Evolutionary conservation across 2,797 vertebrate genomes (phyloP), one percentile per base, ranked within the genome.

Genomic region (Pantherophis vulpinus): DNA sequence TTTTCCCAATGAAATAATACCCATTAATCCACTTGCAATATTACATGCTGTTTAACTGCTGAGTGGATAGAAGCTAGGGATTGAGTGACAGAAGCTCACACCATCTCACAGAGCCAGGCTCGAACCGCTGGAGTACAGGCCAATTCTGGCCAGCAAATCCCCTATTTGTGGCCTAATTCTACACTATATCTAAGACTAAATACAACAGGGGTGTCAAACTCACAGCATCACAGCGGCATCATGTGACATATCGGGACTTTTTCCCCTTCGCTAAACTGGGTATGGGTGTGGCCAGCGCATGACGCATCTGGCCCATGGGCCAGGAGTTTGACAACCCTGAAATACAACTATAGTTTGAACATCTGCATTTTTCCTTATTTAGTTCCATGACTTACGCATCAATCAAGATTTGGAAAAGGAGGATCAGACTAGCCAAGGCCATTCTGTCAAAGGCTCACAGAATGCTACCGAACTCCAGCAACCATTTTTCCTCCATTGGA

Each of bases 401-500:
- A 89, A 92, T 0, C 95, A 91, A 0, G 7, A 94, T 16, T 59
- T 92, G 25, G 94, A 58, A 5, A 9, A 70, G 29, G 94, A 58
- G 47, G 94, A 8, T 59, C 89, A 91, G 61, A n/a, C 70, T 0
- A 5, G n/a, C 0, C 0, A 90, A 54, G 9, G 60, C 13, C 6
- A 37, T 7, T 29, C 70, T 8, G 23, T 0, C 4, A 94, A 96
- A 90, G 56, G 93, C 88, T 25, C 60, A 0, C 63, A 97, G 92
- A 93, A 58, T 0, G 8, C 0, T 16, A 83, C 66, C 91, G 96
- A 96, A 90, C 92, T 97, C 11, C 95, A 94, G 42, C 94, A 95
- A 89, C 97, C 96, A 0, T 2, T 97, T 86, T 94, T 98, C 58
- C 70, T 98, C 93, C 96, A 94, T 54, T 97, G 97, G 97, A 96